A percentile compares a stretch with the other conserved stretches of the same genome.
These are phyloP conservation scores for Drosophila rubida DNA, from an alignment of 2,888 invertebrate genomes.

Conservation along the genomic window DNA sequence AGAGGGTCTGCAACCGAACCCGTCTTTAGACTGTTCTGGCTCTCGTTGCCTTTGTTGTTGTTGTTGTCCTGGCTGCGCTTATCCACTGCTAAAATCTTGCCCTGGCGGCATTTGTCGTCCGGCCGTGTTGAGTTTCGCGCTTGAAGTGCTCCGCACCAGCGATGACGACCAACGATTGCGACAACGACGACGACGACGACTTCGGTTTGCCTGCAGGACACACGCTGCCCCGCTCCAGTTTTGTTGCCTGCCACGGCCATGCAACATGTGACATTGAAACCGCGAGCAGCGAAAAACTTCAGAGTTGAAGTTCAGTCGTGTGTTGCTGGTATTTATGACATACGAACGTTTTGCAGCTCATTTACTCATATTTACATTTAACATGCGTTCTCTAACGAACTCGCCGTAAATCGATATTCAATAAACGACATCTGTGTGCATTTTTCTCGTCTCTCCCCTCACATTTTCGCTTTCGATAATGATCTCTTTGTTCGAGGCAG, in stretches of 20 bases:
- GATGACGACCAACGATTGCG: slow-evolving; percentile 30
- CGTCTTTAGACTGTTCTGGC: slow-evolving; percentile 6
- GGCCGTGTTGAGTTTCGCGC: slow-evolving; percentile 72
- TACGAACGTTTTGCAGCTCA: slow-evolving; percentile 59
- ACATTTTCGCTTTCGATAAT: slow-evolving; percentile 61
- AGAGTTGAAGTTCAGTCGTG: background rate
- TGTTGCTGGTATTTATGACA: slow-evolving; percentile 48
- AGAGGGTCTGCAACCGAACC: slow-evolving; percentile 20
- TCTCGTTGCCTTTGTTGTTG: background rate
- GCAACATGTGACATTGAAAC: slow-evolving; percentile 81
- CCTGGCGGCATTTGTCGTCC: slow-evolving; percentile 46
- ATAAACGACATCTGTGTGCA: slow-evolving; percentile 82
- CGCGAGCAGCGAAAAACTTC: slow-evolving; percentile 38
- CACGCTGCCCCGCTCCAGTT: background rate
- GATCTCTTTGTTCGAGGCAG: slow-evolving; percentile 72
- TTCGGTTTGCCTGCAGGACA: slow-evolving; percentile 55
- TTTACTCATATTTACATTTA: slow-evolving; percentile 81
- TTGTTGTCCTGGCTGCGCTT: slow-evolving; percentile 39
- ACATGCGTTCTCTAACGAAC: slow-evolving; percentile 75
- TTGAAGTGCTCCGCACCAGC: slow-evolving; percentile 64
- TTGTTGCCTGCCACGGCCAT: slow-evolving; percentile 14
- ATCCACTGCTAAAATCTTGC: slow-evolving; percentile 70
- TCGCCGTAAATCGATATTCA: slow-evolving; percentile 82
- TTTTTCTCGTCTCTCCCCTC: slow-evolving; percentile 47
- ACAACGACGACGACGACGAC: background rate